Evolutionary conservation across 2,888 invertebrate genomes (phyloP).

Genomic region (Clitarchus hookeri): DNA sequence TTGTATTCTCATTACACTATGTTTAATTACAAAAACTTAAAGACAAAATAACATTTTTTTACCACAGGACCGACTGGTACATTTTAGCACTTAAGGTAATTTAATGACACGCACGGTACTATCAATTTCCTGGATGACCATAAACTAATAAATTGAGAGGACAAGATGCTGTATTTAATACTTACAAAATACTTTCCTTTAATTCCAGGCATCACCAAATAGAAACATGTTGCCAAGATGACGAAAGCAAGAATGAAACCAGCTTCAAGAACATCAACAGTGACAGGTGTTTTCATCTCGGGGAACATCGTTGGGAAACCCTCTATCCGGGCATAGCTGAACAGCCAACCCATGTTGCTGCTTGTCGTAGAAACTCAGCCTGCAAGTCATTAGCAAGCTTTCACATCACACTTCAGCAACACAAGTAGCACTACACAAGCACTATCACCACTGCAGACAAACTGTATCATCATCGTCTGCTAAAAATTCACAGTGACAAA

Average conservation of each 20-base stretch:
- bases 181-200: conserved; percentile 45
- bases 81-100: too few relatives aligned
- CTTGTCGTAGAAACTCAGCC: neutral
- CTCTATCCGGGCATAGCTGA: conserved; percentile 44
- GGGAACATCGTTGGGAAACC: conserved; percentile 55
- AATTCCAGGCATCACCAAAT: conserved; percentile 52
- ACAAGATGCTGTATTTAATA: neutral
- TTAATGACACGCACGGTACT: too few relatives aligned
- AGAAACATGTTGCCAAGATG: conserved; percentile 53
- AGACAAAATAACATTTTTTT: too few relatives aligned
- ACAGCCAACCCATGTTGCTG: conserved; percentile 26
- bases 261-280: conserved; percentile 56
- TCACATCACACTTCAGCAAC: neutral
- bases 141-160: too few relatives aligned
- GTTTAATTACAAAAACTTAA: too few relatives aligned
- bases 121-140: too few relatives aligned
- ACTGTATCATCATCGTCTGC: too few relatives aligned
- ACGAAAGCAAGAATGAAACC: conserved; percentile 54
- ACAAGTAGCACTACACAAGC: neutral
- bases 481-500: too few relatives aligned
- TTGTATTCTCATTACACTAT: too few relatives aligned
- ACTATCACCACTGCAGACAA: too few relatives aligned
- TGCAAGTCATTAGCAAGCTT: conserved; percentile 3
- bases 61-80: too few relatives aligned
- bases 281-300: conserved; percentile 53